phyloP scores from a whole-genome alignment of 2,113 vertebrate species.

The Nycticebus coucang region DNA sequence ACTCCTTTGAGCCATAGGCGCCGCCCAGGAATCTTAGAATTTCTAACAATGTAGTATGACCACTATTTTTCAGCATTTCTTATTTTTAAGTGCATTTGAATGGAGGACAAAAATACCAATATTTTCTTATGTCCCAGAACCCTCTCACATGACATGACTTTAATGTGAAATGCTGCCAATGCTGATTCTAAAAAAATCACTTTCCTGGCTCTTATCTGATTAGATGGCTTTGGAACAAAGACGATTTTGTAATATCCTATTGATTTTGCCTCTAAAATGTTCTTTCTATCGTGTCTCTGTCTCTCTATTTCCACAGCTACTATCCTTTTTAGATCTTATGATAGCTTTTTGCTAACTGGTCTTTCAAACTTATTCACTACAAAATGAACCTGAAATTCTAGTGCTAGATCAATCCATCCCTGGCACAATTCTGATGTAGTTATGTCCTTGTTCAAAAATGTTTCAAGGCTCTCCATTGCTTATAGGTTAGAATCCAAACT shows the following conservation, averaged over 20 bases:
- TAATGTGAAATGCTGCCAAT: constrained; percentile 46
- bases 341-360: background rate
- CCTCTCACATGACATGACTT: constrained; percentile 7
- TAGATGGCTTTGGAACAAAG: constrained; percentile 58
- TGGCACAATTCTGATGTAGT: background rate
- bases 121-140: background rate
- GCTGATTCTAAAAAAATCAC: constrained; percentile 57
- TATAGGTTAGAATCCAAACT: constrained; percentile 12
- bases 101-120: constrained; percentile 25
- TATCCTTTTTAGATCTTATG: background rate
- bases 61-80: background rate
- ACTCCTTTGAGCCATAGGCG: too few species aligned
- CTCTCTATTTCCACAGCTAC: background rate
- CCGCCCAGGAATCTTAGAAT: background rate
- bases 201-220: constrained; percentile 65
- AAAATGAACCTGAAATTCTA: constrained; percentile 49
- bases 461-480: background rate
- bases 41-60: background rate
- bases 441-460: background rate
- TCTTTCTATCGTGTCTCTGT: constrained; percentile 22
- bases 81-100: constrained; percentile 37
- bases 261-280: constrained; percentile 45
- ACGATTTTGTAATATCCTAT: constrained; percentile 60
- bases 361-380: background rate
- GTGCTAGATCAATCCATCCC: background rate